These are phyloP conservation scores for Cnemophilus loriae DNA, from an alignment of 2,113 vertebrate species.

Conservation along the genomic window DNA sequence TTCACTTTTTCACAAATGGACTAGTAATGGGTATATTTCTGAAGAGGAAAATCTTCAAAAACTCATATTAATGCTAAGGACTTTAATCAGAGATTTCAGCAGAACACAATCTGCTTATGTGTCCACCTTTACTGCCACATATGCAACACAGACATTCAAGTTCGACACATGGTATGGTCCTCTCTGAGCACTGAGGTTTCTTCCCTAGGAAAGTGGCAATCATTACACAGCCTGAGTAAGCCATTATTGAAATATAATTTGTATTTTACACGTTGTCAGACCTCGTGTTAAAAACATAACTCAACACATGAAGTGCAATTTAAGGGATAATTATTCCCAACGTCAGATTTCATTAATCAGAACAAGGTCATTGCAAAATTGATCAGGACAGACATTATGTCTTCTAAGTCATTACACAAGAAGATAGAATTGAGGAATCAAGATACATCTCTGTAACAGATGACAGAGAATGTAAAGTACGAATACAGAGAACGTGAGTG, in stretches of 20 bases:
- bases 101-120: background rate
- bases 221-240: background rate
- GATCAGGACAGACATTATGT: slow-evolving; percentile 13
- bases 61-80: background rate
- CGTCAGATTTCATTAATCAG: slow-evolving; percentile 11
- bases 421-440: slow-evolving; percentile 15
- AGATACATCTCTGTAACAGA: background rate
- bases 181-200: background rate
- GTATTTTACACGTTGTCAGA: slow-evolving; percentile 10
- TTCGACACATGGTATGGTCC: background rate
- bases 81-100: background rate
- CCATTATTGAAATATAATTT: slow-evolving; percentile 21
- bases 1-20: background rate
- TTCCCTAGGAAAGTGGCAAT: background rate
- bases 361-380: slow-evolving; percentile 23
- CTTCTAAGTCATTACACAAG: slow-evolving; percentile 52
- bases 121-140: background rate
- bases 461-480: background rate
- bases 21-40: background rate
- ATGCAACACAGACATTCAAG: background rate
- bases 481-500: background rate
- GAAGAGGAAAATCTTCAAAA: background rate
- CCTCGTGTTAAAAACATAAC: background rate
- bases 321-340: background rate
- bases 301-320: background rate